Evolutionary conservation across 2,113 vertebrate genomes (phyloP).

Genomic region (Raja brachyura): DNA sequence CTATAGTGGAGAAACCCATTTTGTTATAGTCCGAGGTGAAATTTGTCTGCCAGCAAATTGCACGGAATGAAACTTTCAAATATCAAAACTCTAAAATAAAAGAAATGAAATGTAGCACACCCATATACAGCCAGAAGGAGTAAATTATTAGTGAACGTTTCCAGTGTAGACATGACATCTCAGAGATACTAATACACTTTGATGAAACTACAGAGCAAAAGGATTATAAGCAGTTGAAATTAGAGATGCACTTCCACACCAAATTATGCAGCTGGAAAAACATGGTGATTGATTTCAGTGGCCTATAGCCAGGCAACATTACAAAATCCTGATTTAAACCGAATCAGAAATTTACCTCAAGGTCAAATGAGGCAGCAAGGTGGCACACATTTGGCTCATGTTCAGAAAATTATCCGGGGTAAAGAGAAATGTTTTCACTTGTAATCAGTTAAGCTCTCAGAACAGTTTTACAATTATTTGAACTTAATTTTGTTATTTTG

Average conservation of each 20-base stretch:
- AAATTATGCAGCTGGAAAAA: neutral
- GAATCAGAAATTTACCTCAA: too few species aligned
- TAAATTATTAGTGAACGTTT: neutral
- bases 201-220: neutral
- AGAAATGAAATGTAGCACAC: neutral
- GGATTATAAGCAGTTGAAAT: neutral
- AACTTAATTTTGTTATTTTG: neutral
- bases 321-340: too few species aligned
- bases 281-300: too few species aligned
- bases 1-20: neutral
- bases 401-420: too few species aligned
- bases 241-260: neutral
- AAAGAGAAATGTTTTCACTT: neutral
- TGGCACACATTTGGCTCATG: too few species aligned
- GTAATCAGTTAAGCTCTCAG: neutral
- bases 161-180: neutral
- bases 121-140: neutral
- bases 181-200: neutral
- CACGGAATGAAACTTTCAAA: neutral
- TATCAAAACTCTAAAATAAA: neutral
- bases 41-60: neutral
- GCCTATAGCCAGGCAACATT: too few species aligned
- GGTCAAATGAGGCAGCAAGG: too few species aligned
- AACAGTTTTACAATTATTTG: neutral
- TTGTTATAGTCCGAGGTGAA: neutral